phyloP scores from a whole-genome alignment of 2,797 vertebrate species.

The Eleutherodactylus coqui region DNA sequence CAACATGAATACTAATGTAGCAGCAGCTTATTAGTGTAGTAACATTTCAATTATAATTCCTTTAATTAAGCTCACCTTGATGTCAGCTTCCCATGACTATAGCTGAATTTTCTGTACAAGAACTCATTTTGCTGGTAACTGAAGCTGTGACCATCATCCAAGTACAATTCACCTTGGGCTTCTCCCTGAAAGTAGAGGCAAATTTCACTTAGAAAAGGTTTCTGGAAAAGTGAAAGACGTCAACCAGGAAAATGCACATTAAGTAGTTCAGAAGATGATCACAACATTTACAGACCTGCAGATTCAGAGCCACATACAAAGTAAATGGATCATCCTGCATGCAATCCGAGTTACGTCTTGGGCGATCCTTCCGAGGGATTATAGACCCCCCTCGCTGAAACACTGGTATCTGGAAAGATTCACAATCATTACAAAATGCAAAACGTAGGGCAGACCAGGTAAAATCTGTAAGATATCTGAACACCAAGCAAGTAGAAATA shows the following conservation, averaged over 20 bases:
- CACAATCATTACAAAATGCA: no score
- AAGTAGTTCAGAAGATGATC: neutral
- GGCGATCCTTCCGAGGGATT: slow-evolving; percentile 84
- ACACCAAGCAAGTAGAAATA: neutral
- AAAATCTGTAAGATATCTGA: no score
- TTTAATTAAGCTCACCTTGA: slow-evolving; percentile 76
- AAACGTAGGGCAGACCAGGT: no score
- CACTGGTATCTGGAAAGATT: slow-evolving; percentile 81
- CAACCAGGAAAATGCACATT: neutral
- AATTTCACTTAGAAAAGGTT: neutral
- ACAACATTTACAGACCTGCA: slow-evolving; percentile 73
- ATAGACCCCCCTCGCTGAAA: slow-evolving; percentile 90
- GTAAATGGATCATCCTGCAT: slow-evolving; percentile 89
- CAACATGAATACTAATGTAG: no score
- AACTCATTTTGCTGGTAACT: slow-evolving; percentile 82
- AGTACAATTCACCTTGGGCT: slow-evolving; percentile 86
- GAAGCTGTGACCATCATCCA: slow-evolving; percentile 90
- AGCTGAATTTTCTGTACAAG: slow-evolving; percentile 81
- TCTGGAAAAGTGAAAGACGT: neutral
- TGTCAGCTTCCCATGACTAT: slow-evolving; percentile 77
- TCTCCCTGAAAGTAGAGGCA: slow-evolving; percentile 74
- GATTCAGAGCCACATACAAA: slow-evolving; percentile 83
- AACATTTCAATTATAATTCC: no score
- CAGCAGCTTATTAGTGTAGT: no score
- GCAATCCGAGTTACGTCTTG: slow-evolving; percentile 85